Base-by-base conservation (phyloP, 1,140 invertebrate species). In the Drosophila asahinai region DNA sequence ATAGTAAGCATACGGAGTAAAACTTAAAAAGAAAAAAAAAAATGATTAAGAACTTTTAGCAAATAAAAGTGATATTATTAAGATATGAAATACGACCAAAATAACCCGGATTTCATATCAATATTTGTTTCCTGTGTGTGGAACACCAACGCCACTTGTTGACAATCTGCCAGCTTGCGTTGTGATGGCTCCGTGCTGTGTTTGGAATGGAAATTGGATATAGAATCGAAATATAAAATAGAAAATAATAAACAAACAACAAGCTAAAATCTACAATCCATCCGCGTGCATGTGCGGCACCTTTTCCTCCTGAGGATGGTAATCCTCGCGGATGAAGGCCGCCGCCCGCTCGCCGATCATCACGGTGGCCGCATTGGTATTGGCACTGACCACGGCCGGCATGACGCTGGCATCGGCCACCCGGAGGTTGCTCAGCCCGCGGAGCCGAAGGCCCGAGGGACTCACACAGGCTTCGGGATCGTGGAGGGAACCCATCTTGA, bases 311-410 rank as follows among this genome's bases (percentile, higher is more conserved):
- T n/a, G 11, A 0, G 38, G 11, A 0, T 38, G n/a, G 77, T 95
- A 95, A 55, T 94, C 92, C 59, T 94, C 91, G 80, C 95, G 96
- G 33, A 98, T 97, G 86, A 98, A 94, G 91, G 98, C 96, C 0
- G 97, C 95, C 0, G 94, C 96, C 89, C 97, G 97, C 92, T 99
- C 97, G 0, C 95, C 98, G 51, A 98, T 96, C 97, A 98, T 98
- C 48, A 95, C 95, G 4, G 96, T 95, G 0, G 95, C 95, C 1
- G 96, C 96, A 70, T 96, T 96, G 0, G 96, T 95, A 83, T 97
- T 97, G 1, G 95, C 96, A 5, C 94, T 94, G 12, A 96, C 94
- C n/a, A 96, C 94, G 3, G 92, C 93, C 0, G 97, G 97, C 93
- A 97, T 96, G 0, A 98, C 93, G 47, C 96, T 97, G 42, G 95